Conservation (phyloP, 1,140 invertebrate genomes). For the Drosophila arawakana region DNA sequence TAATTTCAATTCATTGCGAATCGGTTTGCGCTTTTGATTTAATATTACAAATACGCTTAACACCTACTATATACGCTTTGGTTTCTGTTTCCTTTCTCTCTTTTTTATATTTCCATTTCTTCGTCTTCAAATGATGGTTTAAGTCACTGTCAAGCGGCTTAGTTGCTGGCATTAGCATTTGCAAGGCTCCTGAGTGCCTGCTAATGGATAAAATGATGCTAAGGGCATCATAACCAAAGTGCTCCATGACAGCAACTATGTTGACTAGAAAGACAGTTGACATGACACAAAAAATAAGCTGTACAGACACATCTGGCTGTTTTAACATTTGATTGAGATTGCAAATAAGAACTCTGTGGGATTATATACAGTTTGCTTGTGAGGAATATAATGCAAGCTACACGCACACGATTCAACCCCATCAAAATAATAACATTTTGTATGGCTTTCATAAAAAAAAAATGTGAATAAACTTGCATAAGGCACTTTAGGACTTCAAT, state of each 20-base stretch:
- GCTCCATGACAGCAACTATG: constrained; percentile 4
- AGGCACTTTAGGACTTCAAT: constrained; percentile 21
- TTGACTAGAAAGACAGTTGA: neutral
- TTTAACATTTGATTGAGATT: neutral
- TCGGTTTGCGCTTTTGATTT: constrained; percentile 21
- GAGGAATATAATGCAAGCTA: neutral
- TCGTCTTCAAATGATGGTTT: neutral
- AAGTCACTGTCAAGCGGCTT: constrained; percentile 20
- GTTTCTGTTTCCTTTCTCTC: neutral
- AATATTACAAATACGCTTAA: constrained; percentile 32
- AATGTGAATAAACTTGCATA: constrained; percentile 9
- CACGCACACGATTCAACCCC: neutral
- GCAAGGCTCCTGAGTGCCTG: constrained; percentile 29
- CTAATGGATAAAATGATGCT: constrained; percentile 30
- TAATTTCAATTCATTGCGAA: constrained; percentile 23
- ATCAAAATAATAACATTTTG: constrained; percentile 19
- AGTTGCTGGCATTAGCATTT: constrained; percentile 33
- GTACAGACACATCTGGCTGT: neutral
- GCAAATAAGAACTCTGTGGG: neutral
- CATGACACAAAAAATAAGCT: neutral
- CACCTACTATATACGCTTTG: neutral
- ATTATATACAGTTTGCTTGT: neutral
- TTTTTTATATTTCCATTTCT: neutral
- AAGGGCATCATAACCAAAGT: constrained; percentile 3
- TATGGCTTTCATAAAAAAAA: constrained; percentile 2